Conservation (phyloP, 2,797 vertebrate species). For the Champsocephalus esox region DNA sequence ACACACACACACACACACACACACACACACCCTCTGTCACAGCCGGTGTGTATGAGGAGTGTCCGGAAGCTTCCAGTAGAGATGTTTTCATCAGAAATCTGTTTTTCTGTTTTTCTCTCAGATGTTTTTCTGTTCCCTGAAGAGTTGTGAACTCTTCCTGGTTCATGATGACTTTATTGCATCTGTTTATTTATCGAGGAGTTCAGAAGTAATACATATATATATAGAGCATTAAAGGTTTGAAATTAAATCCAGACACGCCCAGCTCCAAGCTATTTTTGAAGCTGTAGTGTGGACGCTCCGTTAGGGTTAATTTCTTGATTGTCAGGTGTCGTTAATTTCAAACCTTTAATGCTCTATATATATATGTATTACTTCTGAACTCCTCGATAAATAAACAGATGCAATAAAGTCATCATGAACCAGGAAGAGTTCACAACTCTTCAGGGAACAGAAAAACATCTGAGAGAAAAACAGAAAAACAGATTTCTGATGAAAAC, state of each 20-base stretch:
- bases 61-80: constrained; percentile 42
- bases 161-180: background rate
- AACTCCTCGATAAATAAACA: background rate
- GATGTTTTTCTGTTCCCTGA: background rate
- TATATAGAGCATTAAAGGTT: too few relatives aligned
- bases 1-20: too few relatives aligned
- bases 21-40: background rate
- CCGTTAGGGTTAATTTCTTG: too few relatives aligned
- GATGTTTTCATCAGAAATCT: constrained; percentile 9
- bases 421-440: background rate
- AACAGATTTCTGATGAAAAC: constrained; percentile 16
- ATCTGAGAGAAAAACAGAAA: background rate
- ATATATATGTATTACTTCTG: too few relatives aligned
- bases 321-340: too few relatives aligned
- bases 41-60: constrained; percentile 36
- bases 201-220: too few relatives aligned
- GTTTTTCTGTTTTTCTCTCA: constrained; percentile 12
- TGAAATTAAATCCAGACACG: too few relatives aligned
- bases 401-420: background rate
- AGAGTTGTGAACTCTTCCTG: background rate
- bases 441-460: background rate
- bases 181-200: background rate
- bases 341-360: too few relatives aligned
- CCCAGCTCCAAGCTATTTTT: too few relatives aligned
- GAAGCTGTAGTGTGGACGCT: too few relatives aligned